Percentiles rank a stretch among this genome's conserved stretches.
Conservation (phyloP, 2,888 invertebrate species). For the Laothoe populi region DNA sequence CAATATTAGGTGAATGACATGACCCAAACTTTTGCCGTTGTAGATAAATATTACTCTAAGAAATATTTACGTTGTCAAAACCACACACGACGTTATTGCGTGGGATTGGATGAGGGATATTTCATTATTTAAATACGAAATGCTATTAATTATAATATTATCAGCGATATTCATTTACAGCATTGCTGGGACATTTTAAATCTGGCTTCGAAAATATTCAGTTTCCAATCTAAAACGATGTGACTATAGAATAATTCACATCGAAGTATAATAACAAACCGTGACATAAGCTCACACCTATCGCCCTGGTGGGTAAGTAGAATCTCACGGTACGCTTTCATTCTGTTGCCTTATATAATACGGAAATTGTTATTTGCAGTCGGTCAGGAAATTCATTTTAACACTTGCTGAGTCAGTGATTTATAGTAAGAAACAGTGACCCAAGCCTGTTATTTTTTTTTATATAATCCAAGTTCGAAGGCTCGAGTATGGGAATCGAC, state of each 20-base stretch:
- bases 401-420: neutral
- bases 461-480: neutral
- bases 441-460: neutral
- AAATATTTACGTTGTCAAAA: neutral
- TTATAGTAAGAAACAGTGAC: neutral
- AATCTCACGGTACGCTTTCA: no score
- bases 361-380: no score
- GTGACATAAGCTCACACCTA: no score
- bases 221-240: no score
- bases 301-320: no score
- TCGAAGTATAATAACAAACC: no score
- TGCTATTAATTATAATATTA: neutral
- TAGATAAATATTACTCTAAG: neutral
- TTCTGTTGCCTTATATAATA: no score
- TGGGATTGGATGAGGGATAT: neutral
- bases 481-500: conserved; percentile 26
- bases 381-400: no score
- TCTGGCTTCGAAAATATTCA: no score
- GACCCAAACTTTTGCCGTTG: neutral
- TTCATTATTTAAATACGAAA: neutral
- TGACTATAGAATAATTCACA: no score
- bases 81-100: neutral
- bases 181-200: no score
- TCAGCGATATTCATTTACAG: neutral
- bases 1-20: neutral